phyloP scores from a whole-genome alignment of 1,140 invertebrate genomes.

The Lerema accius region DNA sequence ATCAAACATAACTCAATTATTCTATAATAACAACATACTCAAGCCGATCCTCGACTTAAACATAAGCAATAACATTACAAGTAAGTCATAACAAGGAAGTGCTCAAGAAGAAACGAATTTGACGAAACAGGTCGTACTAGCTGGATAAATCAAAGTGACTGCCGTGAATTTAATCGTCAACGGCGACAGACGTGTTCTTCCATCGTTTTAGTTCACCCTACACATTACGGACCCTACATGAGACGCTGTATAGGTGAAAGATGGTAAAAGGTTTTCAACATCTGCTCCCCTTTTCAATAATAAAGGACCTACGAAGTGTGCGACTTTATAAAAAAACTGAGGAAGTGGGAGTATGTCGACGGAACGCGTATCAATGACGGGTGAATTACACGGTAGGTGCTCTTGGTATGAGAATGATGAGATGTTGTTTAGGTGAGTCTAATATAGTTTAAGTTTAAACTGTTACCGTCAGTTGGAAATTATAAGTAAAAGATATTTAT shows the following conservation, averaged over 20 bases:
- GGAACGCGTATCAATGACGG: slow-evolving; percentile 26
- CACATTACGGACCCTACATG: slow-evolving; percentile 42
- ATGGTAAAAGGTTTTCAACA: slow-evolving; percentile 66
- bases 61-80: slow-evolving; percentile 3
- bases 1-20: too few species aligned
- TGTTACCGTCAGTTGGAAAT: too few species aligned
- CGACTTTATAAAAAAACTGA: slow-evolving; percentile 54
- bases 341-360: slow-evolving; percentile 18
- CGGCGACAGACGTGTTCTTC: slow-evolving; percentile 14
- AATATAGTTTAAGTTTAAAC: too few species aligned
- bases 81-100: background rate
- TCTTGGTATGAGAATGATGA: background rate
- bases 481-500: too few species aligned
- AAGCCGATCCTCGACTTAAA: background rate
- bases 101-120: slow-evolving; percentile 23
- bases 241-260: slow-evolving; percentile 59
- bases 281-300: slow-evolving; percentile 66
- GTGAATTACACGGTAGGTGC: slow-evolving; percentile 19
- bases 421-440: background rate
- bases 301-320: slow-evolving; percentile 58
- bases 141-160: slow-evolving; percentile 29
- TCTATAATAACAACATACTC: too few species aligned
- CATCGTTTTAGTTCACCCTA: slow-evolving; percentile 31
- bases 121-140: slow-evolving; percentile 15
- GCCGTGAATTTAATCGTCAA: slow-evolving; percentile 31